Evolutionary conservation across 1,140 invertebrate genomes (phyloP), one percentile per base, ranked within the genome.

Genomic region (Euura saliciscinereae): DNA sequence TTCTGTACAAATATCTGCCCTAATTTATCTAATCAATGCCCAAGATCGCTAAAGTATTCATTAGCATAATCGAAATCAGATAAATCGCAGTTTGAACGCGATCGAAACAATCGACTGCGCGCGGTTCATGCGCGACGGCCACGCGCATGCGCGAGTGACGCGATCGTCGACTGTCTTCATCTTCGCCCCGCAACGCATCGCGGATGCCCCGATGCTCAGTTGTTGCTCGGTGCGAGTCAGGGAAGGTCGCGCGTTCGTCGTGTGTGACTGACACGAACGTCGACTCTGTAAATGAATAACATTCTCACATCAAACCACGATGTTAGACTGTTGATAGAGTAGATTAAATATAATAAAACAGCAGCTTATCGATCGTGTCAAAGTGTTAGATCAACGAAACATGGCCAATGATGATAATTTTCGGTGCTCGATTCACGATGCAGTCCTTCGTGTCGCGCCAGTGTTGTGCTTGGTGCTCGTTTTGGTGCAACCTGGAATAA

Each of bases 381-480:
- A 28, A 28, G 28, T 1, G 28, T 0, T 28, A 28, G 28, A 28
- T 1, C 28, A 1, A 28, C 28, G 72, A 75, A 84, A 76, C 69
- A 86, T 86, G 85, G 79, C 79, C 74, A 80, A 80, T 82, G 82
- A 11, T 11, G 46, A 51, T 7, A 8, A 81, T 80, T 80, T 75
- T 73, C 79, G 82, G 80, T 80, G 82, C 73, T 75, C 64, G 72
- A 64, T 66, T 66, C 73, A 71, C 45, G 77, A 71, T 68, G 66
- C 65, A 72, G 51, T 65, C 11, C 7, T n/a, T n/a, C 7, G 7
- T 51, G n/a, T n/a, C 11, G 79, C 76, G 79, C 78, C 74, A 73
- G 77, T 82, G 78, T 51, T 51, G 68, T 81, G 80, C 79, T 80
- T 78, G 77, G 74, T 83, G 78, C 73, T 83, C 71, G 65, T 84